Conservation (phyloP, 2,113 vertebrate species). For the Lathamus discolor region DNA sequence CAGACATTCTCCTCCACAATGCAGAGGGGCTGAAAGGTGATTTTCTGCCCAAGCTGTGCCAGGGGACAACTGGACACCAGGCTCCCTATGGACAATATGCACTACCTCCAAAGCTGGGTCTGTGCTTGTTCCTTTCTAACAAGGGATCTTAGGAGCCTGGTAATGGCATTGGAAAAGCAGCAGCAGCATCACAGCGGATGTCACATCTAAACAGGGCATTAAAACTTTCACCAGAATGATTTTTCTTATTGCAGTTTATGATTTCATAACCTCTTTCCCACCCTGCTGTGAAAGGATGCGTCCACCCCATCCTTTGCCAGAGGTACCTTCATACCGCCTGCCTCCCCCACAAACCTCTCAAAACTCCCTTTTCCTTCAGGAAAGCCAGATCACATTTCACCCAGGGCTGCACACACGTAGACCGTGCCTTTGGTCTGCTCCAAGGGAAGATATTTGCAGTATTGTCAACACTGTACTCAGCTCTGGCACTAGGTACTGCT, state of each 20-base stretch:
- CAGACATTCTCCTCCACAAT: too few species aligned
- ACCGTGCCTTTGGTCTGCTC: background rate
- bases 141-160: background rate
- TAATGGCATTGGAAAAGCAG: background rate
- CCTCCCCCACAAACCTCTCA: background rate
- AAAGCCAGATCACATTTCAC: background rate
- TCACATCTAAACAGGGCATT: background rate
- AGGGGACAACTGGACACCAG: background rate
- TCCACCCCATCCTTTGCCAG: background rate
- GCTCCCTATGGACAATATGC: background rate
- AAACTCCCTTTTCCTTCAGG: background rate
- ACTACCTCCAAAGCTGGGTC: too few species aligned
- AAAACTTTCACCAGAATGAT: background rate
- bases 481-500: background rate
- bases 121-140: background rate
- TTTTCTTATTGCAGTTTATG: background rate
- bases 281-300: background rate
- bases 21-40: background rate
- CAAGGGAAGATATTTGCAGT: background rate
- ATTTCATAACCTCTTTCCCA: background rate
- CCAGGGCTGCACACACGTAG: rapidly evolving
- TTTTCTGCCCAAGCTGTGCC: background rate
- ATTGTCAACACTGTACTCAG: background rate
- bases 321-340: rapidly evolving
- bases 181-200: background rate